Percentiles rank a stretch among this genome's conserved stretches.
phyloP scores from a whole-genome alignment of 2,113 vertebrate species.

The Phylloscopus trochilus region DNA sequence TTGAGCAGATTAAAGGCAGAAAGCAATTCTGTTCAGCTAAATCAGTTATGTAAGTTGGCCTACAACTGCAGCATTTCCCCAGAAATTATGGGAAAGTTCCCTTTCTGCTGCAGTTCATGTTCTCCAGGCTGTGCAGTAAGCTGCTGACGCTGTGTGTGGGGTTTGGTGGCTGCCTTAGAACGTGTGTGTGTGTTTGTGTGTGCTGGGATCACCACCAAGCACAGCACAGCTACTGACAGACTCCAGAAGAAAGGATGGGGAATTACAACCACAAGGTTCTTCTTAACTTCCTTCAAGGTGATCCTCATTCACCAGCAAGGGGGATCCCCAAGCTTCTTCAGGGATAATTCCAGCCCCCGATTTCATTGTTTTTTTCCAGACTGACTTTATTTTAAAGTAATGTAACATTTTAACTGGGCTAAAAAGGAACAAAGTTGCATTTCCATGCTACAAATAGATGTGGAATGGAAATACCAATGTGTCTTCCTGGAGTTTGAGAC shows the following conservation, averaged over 20 bases:
- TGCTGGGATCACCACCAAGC: not conserved
- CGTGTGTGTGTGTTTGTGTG: not conserved
- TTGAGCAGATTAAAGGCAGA: slow-evolving; percentile 69
- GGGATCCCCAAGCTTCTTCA: not conserved
- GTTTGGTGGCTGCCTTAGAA: not conserved
- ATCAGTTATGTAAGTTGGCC: slow-evolving; percentile 58
- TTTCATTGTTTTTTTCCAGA: not conserved
- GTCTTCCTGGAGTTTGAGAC: not conserved
- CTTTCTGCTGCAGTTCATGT: not conserved
- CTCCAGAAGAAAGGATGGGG: not conserved
- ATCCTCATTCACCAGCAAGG: not conserved
- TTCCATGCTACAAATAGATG: not conserved
- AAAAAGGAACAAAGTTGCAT: not conserved
- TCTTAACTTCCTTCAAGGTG: not conserved
- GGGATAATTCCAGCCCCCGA: not conserved
- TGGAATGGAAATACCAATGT: not conserved
- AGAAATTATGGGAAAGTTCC: slow-evolving; percentile 12
- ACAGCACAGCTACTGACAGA: not conserved
- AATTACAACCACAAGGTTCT: not conserved
- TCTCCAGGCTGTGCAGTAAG: not conserved
- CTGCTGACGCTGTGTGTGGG: not conserved
- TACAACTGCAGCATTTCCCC: not conserved
- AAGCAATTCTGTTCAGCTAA: slow-evolving; percentile 48
- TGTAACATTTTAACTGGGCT: not conserved
- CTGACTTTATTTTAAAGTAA: not conserved